Percentiles rank a stretch among this genome's conserved stretches.
Evolutionary conservation across 2,888 invertebrate genomes (phyloP).

Genomic region (Acanthoscelides obtectus): DNA sequence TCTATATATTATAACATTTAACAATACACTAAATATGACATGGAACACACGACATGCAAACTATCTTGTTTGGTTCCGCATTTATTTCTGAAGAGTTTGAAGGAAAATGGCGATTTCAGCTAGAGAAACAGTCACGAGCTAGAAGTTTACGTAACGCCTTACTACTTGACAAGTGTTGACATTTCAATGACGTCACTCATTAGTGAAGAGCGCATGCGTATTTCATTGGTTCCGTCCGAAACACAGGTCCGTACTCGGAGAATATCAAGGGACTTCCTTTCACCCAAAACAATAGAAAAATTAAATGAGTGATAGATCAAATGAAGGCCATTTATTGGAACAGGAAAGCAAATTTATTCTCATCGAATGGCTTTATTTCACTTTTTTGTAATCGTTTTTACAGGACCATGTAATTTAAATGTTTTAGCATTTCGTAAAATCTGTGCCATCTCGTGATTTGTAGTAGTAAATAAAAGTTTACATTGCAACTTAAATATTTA

Average conservation of each 20-base stretch:
- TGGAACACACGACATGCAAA: constrained; percentile 32
- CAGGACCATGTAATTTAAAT: no score
- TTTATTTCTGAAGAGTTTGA: constrained; percentile 33
- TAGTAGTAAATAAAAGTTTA: neutral
- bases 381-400: no score
- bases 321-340: no score
- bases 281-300: no score
- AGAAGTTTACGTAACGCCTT: constrained; percentile 39
- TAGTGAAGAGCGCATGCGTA: neutral
- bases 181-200: constrained; percentile 22
- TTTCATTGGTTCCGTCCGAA: neutral
- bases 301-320: no score
- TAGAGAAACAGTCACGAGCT: constrained; percentile 40
- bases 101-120: constrained; percentile 41
- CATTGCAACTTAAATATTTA: neutral
- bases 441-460: no score
- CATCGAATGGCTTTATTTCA: no score
- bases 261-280: no score
- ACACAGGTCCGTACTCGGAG: no score
- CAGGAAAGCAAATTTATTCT: no score
- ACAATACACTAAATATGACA: constrained; percentile 22
- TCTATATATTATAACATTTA: constrained; percentile 23
- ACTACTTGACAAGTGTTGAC: constrained; percentile 16
- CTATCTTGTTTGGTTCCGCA: constrained; percentile 32
- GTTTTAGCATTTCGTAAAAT: no score